Percentiles rank a stretch among this genome's conserved stretches.
These are phyloP conservation scores for Acanthopleura granulata DNA, from an alignment of 2,888 invertebrate species.

Conservation along the genomic window DNA sequence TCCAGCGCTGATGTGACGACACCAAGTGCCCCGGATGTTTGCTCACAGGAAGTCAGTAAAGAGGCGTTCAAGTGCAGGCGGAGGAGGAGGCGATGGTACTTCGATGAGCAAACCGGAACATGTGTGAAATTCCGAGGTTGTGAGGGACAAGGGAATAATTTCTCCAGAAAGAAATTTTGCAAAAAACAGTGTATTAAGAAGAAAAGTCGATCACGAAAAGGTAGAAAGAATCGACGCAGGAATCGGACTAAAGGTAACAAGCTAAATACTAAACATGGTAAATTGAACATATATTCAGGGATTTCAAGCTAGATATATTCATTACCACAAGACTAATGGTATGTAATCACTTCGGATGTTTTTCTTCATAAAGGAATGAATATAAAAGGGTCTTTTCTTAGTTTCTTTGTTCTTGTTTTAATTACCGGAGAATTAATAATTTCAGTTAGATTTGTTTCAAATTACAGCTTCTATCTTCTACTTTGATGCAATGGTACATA, in stretches of 20 bases:
- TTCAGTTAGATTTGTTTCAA: no score
- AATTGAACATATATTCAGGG: no score
- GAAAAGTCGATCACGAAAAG: constrained; percentile 19
- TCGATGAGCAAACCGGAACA: constrained; percentile 37
- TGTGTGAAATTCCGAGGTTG: constrained; percentile 42
- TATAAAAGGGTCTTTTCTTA: no score
- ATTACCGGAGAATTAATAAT: no score
- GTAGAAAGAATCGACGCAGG: constrained; percentile 8
- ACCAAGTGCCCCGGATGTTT: constrained; percentile 28
- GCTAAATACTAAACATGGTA: not conserved
- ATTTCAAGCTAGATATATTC: no score
- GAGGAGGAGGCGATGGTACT: constrained; percentile 39
- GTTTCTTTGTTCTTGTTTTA: no score
- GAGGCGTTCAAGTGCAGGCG: constrained; percentile 37
- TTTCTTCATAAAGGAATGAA: no score
- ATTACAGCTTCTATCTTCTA: no score
- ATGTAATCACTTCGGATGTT: no score
- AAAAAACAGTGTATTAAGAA: constrained; percentile 38
- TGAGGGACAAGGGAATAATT: constrained; percentile 41
- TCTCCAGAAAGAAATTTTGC: constrained; percentile 38
- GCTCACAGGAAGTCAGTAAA: constrained; percentile 34
- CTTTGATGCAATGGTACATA: no score
- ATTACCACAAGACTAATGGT: no score
- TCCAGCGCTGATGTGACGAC: not conserved
- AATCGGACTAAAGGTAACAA: not conserved